phyloP scores from a whole-genome alignment of 2,113 vertebrate species.

The Manacus vitellinus region DNA sequence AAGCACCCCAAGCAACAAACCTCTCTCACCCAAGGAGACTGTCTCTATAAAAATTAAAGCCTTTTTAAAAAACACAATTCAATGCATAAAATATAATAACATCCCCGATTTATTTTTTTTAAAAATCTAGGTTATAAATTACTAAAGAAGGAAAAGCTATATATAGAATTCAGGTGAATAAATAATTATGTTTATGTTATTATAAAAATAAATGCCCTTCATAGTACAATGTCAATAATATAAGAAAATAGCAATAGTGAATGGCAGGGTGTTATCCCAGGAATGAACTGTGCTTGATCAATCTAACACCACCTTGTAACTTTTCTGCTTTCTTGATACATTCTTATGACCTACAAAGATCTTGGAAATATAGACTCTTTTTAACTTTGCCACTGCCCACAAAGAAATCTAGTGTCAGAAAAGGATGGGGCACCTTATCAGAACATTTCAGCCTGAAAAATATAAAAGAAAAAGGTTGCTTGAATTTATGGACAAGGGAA shows the following conservation, averaged over 20 bases:
- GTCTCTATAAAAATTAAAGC: background rate
- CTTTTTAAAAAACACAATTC: background rate
- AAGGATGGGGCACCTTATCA: background rate
- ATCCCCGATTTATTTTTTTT: background rate
- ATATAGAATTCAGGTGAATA: background rate
- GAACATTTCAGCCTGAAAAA: background rate
- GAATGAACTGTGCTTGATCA: slow-evolving; percentile 23
- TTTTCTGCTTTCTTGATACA: background rate
- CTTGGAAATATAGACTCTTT: slow-evolving; percentile 16
- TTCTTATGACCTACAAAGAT: slow-evolving; percentile 20
- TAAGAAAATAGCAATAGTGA: background rate
- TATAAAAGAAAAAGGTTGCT: background rate
- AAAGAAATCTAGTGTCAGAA: slow-evolving; percentile 13
- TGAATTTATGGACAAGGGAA: background rate
- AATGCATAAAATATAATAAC: background rate
- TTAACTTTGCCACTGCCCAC: background rate
- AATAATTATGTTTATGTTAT: background rate
- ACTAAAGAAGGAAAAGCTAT: background rate
- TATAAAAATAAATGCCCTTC: background rate
- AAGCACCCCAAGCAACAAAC: background rate
- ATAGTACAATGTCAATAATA: background rate
- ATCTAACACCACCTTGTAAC: background rate
- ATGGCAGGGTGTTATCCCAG: background rate
- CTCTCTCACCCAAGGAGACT: background rate
- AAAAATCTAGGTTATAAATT: background rate